Evolutionary conservation across 2,888 invertebrate genomes (phyloP).

Genomic region (Papilio gigon): DNA sequence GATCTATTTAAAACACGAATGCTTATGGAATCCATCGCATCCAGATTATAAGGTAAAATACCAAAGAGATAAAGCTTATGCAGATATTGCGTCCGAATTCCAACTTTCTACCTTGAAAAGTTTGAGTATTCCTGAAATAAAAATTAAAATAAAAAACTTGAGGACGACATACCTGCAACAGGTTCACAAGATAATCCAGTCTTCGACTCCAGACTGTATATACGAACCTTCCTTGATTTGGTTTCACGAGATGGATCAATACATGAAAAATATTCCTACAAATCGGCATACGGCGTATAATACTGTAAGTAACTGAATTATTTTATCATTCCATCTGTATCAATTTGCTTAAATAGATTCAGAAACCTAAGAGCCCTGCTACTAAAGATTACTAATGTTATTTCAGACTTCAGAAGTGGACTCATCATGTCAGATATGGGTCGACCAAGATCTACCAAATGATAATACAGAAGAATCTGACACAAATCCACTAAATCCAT

Average conservation of each 20-base stretch:
- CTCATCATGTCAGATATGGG: constrained; percentile 65
- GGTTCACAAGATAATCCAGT: constrained; percentile 72
- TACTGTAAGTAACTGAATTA: constrained; percentile 48
- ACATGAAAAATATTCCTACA: constrained; percentile 66
- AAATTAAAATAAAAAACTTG: constrained; percentile 76
- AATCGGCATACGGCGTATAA: constrained; percentile 54
- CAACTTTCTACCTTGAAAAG: constrained; percentile 59
- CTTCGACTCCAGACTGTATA: constrained; percentile 65
- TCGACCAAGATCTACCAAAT: constrained; percentile 55
- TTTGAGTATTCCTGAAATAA: constrained; percentile 67
- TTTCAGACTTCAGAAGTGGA: constrained; percentile 60
- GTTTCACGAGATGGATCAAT: constrained; percentile 74
- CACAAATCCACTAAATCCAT: constrained; percentile 61
- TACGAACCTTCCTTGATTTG: constrained; percentile 70
- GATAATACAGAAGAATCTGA: constrained; percentile 55
- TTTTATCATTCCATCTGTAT: constrained; percentile 26
- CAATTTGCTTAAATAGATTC: no score
- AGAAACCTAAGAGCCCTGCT: no score
- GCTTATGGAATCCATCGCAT: constrained; percentile 75
- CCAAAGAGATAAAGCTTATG: constrained; percentile 68
- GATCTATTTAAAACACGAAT: constrained; percentile 76
- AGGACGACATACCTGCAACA: constrained; percentile 77
- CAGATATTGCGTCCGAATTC: constrained; percentile 62
- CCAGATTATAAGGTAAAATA: constrained; percentile 68
- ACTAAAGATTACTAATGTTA: constrained; percentile 21